Percentiles rank a stretch among this genome's conserved stretches.
These are phyloP conservation scores for Protobothrops mucrosquamatus DNA, from an alignment of 2,113 vertebrate genomes.

Conservation along the genomic window DNA sequence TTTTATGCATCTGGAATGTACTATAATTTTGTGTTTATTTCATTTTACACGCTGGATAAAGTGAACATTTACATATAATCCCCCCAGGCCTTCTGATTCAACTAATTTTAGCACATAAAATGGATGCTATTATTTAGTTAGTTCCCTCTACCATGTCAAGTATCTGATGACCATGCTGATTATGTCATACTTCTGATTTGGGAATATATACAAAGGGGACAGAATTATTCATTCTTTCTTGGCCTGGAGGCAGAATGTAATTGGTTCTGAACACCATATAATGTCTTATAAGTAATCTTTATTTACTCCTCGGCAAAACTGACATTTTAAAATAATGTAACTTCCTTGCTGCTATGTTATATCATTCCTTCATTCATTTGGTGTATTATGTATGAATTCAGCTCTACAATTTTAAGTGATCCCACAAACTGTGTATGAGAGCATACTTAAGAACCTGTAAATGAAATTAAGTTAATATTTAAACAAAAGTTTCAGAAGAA, in stretches of 20 bases:
- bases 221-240: neutral
- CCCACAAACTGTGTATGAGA: too few species aligned
- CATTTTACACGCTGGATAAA: neutral
- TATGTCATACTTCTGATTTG: neutral
- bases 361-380: neutral
- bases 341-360: neutral
- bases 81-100: neutral
- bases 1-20: neutral
- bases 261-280: neutral
- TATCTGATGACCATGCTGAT: neutral
- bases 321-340: neutral
- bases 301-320: neutral
- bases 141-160: neutral
- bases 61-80: neutral
- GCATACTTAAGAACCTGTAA: neutral
- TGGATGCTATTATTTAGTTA: neutral
- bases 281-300: neutral
- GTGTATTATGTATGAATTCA: neutral
- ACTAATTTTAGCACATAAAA: neutral
- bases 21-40: neutral
- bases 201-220: neutral
- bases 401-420: neutral
- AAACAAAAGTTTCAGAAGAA: neutral
- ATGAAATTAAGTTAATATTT: constrained; percentile 22
- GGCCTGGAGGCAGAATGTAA: neutral